phyloP scores from a whole-genome alignment of 2,797 vertebrate genomes.

The Callimico goeldii region DNA sequence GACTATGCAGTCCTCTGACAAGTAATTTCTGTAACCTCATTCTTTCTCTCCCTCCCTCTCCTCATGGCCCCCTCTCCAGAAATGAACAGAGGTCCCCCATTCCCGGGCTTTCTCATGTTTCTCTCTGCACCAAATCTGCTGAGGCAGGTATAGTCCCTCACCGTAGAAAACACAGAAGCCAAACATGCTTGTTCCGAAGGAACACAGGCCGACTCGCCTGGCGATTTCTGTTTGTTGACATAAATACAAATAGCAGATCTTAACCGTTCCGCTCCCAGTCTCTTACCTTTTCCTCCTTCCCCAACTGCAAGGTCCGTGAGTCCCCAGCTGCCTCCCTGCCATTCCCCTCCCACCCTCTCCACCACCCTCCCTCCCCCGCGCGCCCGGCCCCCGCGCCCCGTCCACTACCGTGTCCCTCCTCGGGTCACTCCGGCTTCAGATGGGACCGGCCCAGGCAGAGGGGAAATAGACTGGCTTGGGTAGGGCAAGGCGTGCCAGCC shows the following conservation, averaged over 20 bases:
- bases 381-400: background rate
- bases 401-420: slow-evolving; percentile 41
- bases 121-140: background rate
- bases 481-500: slow-evolving; percentile 41
- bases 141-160: background rate
- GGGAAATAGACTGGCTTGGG: background rate
- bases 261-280: background rate
- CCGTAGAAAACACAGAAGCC: background rate
- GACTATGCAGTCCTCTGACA: background rate
- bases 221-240: background rate
- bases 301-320: background rate
- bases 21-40: background rate
- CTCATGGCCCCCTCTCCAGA: background rate
- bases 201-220: background rate
- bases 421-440: background rate
- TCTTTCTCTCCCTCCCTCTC: background rate
- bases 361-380: no score
- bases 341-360: background rate
- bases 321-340: background rate
- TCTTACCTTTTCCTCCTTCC: background rate
- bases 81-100: background rate
- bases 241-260: background rate
- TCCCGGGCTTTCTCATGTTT: background rate
- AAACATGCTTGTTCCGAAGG: background rate
- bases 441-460: background rate